These are phyloP conservation scores for Plecotus auritus DNA, from an alignment of 2,113 vertebrate species.

Conservation along the genomic window DNA sequence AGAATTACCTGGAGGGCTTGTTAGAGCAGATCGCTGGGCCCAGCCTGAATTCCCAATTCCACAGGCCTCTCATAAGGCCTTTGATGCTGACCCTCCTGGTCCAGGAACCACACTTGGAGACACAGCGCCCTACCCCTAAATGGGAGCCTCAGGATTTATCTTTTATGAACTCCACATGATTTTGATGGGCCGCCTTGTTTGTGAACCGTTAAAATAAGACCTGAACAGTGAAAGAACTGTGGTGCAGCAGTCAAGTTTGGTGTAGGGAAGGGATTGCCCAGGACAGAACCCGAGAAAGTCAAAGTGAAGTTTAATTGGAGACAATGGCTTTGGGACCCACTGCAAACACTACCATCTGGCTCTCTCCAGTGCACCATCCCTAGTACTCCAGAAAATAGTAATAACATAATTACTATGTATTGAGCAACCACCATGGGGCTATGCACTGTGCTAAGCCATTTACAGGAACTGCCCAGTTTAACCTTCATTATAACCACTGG, in stretches of 20 bases:
- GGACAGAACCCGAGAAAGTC: background rate
- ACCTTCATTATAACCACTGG: background rate
- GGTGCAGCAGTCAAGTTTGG: accelerated
- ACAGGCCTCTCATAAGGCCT: background rate
- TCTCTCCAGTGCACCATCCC: background rate
- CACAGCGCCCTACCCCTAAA: background rate
- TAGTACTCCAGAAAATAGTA: background rate
- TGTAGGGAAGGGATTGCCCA: background rate
- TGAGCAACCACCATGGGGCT: background rate
- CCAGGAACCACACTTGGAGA: background rate
- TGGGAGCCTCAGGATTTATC: background rate
- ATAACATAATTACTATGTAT: background rate
- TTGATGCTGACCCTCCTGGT: background rate
- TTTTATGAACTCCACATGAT: background rate
- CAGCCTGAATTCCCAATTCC: background rate
- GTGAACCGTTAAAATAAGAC: background rate
- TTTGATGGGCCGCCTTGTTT: background rate
- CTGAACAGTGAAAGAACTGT: background rate
- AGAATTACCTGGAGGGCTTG: background rate
- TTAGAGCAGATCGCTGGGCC: background rate
- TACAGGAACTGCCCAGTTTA: background rate
- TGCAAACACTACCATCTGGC: background rate
- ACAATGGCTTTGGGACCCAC: background rate
- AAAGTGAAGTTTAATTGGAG: background rate
- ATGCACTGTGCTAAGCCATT: background rate